Conservation (phyloP, 2,797 vertebrate species). For the Lophura swinhoii region DNA sequence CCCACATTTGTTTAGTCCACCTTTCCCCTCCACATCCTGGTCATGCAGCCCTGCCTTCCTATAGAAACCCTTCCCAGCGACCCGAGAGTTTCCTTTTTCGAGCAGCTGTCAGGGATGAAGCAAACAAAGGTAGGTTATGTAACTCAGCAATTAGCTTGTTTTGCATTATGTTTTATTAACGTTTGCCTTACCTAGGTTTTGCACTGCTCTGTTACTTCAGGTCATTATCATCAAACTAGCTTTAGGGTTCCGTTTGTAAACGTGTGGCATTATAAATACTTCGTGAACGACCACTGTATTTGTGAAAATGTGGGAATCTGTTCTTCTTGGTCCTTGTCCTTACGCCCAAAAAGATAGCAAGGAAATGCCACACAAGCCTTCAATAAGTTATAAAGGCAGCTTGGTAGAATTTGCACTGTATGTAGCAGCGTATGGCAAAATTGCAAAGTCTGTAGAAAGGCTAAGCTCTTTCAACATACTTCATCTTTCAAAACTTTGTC, state of each 20-base stretch:
- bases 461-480: neutral
- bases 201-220: neutral
- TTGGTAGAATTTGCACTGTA: neutral
- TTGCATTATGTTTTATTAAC: neutral
- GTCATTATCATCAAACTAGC: neutral
- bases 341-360: neutral
- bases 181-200: neutral
- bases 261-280: neutral
- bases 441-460: neutral
- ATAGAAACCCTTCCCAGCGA: constrained; percentile 81
- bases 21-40: constrained; percentile 85
- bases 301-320: neutral
- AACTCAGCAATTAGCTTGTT: neutral
- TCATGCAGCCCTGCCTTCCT: constrained; percentile 78
- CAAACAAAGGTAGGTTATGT: constrained; percentile 86
- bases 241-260: neutral
- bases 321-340: neutral
- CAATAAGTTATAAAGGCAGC: neutral
- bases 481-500: neutral
- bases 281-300: neutral
- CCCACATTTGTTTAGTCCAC: constrained; percentile 75
- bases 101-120: constrained; percentile 87
- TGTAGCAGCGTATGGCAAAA: neutral
- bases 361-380: neutral
- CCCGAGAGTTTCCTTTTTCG: constrained; percentile 95